Evolutionary conservation across 2,888 invertebrate genomes (phyloP), one percentile per base, ranked within the genome.

Genomic region (Dynastes hyllus): DNA sequence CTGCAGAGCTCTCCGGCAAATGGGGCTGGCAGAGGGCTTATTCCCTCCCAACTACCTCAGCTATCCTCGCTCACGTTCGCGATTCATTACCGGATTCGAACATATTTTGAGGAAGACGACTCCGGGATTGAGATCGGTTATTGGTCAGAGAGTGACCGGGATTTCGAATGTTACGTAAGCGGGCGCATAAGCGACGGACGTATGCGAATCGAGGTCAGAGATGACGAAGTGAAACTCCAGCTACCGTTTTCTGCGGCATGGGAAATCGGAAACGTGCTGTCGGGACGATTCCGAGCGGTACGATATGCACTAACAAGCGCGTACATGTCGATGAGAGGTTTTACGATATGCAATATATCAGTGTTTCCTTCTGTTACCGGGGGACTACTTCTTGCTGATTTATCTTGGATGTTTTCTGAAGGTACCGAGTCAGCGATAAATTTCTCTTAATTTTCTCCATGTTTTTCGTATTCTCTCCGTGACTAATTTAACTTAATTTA

Each of bases 61-160:
- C 53, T 53, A 58, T 63, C 79, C 81, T 37, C 45, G 73, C 61
- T 73, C 82, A 79, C 80, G 81, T 81, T 82, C 79, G 82, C 83
- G 85, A 86, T 85, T 84, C 84, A 84, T 83, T 84, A 85, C 84
- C 22, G 58, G n/a, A 58, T 45, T 11, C 58, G 82, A 85, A 85
- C 84, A 83, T 82, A 85, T 85, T 86, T 85, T 40, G 73, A 73
- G 82, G 82, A 53, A 83, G 84, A 82, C 81, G 81, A 81, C 80
- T 81, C 79, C 61, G 76, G 73, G 16, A 73, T 73, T 40, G 58
- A 80, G 80, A 82, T 83, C 83, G 81, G 82, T 82, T 83, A 82
- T 82, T 83, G 83, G 83, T 81, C 83, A 82, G 82, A 80, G 71
- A 58, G 61, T 71, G 70, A 70, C 71, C 70, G 53, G 53, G 50